A percentile compares a stretch with the other conserved stretches of the same genome.
Conservation (phyloP, 1,140 invertebrate species). For the Saccostrea echinata region DNA sequence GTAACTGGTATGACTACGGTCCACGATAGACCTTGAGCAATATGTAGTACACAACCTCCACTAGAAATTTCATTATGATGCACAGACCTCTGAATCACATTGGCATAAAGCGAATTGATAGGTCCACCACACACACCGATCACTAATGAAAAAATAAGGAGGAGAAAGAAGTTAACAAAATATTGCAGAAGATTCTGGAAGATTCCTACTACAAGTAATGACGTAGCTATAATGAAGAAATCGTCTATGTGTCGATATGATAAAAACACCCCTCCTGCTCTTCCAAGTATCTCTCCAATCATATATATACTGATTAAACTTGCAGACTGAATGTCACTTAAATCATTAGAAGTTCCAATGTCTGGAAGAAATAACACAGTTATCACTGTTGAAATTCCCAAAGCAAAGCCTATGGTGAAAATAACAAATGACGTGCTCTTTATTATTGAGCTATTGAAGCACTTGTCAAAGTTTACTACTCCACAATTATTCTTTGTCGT, state of each 20-base stretch:
- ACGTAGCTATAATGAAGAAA: neutral
- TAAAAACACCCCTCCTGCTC: neutral
- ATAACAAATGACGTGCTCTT: neutral
- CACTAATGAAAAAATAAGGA: constrained; percentile 5
- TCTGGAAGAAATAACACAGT: constrained; percentile 19
- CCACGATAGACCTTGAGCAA: constrained; percentile 25
- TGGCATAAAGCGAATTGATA: neutral
- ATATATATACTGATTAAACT: neutral
- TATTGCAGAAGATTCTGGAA: neutral
- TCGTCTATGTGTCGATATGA: neutral
- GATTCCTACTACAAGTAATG: neutral
- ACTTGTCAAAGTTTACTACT: neutral
- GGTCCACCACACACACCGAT: constrained; percentile 14
- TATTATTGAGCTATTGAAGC: neutral
- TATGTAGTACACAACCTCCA: constrained; percentile 1
- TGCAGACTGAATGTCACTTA: neutral
- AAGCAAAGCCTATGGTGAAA: neutral
- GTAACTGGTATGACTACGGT: neutral
- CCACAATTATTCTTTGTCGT: neutral
- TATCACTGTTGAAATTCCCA: neutral
- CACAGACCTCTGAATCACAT: neutral
- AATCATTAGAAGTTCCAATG: neutral
- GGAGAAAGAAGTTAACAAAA: neutral
- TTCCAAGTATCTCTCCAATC: neutral
- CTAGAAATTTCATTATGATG: neutral